Evolutionary conservation across 2,113 vertebrate genomes (phyloP).

Genomic region (Rallus limicola): DNA sequence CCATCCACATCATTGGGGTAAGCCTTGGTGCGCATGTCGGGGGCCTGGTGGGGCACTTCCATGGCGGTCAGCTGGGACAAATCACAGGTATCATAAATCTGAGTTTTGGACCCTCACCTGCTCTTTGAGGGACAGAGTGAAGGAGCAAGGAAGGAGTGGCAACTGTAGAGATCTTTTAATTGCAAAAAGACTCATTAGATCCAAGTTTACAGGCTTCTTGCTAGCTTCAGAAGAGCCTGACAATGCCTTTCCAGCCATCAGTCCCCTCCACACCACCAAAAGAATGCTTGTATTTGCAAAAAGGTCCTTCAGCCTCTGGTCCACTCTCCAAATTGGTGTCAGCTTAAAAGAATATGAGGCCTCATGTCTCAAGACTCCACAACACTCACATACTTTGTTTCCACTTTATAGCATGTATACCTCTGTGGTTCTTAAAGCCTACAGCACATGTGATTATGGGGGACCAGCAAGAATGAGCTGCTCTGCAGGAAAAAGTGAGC

Average conservation of each 20-base stretch:
- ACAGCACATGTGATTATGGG: fast-evolving
- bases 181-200: not conserved
- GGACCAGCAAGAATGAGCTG: not conserved
- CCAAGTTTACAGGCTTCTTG: not conserved
- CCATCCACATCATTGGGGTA: constrained; percentile 91
- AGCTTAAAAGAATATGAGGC: not conserved
- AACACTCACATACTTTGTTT: not conserved
- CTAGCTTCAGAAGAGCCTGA: not conserved
- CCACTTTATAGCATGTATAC: not conserved
- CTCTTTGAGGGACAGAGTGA: not conserved
- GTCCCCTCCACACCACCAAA: not conserved
- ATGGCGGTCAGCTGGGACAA: constrained; percentile 85
- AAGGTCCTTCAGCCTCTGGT: not conserved
- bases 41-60: constrained; percentile 89
- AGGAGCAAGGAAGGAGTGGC: not conserved
- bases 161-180: not conserved
- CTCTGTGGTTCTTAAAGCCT: not conserved
- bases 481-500: not conserved
- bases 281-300: not conserved
- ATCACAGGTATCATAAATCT: constrained; percentile 87
- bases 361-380: not conserved
- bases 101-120: not conserved
- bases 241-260: not conserved
- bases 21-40: constrained; percentile 92
- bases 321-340: not conserved